phyloP scores from a whole-genome alignment of 2,888 invertebrate genomes.

The Leucophenga maculata region DNA sequence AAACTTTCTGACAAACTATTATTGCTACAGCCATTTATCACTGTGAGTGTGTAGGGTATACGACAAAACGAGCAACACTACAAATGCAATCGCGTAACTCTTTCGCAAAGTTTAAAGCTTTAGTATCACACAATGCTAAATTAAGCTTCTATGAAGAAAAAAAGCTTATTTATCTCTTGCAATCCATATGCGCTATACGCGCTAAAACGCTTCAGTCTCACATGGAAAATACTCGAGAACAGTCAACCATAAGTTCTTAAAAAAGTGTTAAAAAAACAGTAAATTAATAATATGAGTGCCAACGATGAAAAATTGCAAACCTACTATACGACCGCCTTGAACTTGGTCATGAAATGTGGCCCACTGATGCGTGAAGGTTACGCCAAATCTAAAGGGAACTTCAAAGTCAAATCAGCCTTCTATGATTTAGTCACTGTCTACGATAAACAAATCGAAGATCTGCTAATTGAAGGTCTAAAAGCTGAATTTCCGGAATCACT shows the following conservation, averaged over 20 bases:
- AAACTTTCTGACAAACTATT: too few species aligned
- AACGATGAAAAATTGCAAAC: slow-evolving; percentile 56
- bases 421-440: slow-evolving; percentile 87
- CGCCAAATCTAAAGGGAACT: slow-evolving; percentile 61
- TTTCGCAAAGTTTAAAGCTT: too few species aligned
- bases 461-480: slow-evolving; percentile 76
- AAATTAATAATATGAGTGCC: slow-evolving; percentile 37
- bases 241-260: slow-evolving; percentile 3
- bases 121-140: too few species aligned
- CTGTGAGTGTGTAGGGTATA: too few species aligned
- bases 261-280: not conserved
- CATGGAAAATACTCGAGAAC: not conserved
- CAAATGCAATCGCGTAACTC: too few species aligned
- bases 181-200: too few species aligned
- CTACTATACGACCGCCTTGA: slow-evolving; percentile 65
- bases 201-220: not conserved
- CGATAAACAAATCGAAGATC: slow-evolving; percentile 82
- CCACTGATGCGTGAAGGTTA: slow-evolving; percentile 68
- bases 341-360: slow-evolving; percentile 68
- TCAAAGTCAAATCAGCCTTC: slow-evolving; percentile 74
- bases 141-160: too few species aligned
- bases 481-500: slow-evolving; percentile 77
- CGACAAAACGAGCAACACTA: too few species aligned
- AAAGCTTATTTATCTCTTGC: too few species aligned
- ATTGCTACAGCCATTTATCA: too few species aligned